Evolutionary conservation across 2,888 invertebrate species (phyloP).

Genomic region (Ethmia dodecea): DNA sequence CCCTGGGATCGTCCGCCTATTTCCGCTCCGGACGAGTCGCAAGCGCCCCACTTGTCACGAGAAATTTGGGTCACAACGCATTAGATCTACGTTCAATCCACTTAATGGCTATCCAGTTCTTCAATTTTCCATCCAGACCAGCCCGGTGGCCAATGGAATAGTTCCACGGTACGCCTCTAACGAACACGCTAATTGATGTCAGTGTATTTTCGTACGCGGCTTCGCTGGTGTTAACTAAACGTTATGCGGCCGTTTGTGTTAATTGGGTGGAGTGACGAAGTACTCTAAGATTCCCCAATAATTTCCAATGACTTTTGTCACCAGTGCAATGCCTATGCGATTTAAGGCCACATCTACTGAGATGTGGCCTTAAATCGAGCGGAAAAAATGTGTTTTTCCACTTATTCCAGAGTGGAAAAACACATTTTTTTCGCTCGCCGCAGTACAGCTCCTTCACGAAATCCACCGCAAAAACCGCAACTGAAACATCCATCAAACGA

Average conservation of each 20-base stretch:
- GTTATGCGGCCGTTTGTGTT: conserved; percentile 28
- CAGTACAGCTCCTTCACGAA: conserved; percentile 38
- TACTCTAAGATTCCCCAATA: conserved; percentile 1
- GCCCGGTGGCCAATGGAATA: no score
- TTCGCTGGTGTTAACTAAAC: conserved; percentile 31
- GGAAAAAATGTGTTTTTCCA: no score
- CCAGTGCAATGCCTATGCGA: conserved; percentile 1
- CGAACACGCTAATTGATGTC: conserved; percentile 49
- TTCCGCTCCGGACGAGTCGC: conserved; percentile 36
- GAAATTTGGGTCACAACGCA: conserved; percentile 63
- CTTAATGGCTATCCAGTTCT: conserved; percentile 30
- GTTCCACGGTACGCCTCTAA: conserved; percentile 12
- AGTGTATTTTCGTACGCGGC: conserved; percentile 43
- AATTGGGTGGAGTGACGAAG: conserved; percentile 29
- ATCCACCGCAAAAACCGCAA: conserved; percentile 50
- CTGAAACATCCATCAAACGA: conserved; percentile 63
- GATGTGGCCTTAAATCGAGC: conserved; percentile 6
- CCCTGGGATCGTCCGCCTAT: conserved; percentile 53
- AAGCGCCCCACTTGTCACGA: conserved; percentile 43
- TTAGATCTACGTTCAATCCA: conserved; percentile 50
- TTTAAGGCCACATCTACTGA: conserved; percentile 5
- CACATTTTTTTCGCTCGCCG: conserved; percentile 30
- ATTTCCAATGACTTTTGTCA: background rate
- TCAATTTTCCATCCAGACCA: background rate
- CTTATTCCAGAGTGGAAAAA: conserved; percentile 32